These are phyloP conservation scores for Melanotaenia nigrans DNA, from an alignment of 2,797 vertebrate genomes.

Conservation along the genomic window DNA sequence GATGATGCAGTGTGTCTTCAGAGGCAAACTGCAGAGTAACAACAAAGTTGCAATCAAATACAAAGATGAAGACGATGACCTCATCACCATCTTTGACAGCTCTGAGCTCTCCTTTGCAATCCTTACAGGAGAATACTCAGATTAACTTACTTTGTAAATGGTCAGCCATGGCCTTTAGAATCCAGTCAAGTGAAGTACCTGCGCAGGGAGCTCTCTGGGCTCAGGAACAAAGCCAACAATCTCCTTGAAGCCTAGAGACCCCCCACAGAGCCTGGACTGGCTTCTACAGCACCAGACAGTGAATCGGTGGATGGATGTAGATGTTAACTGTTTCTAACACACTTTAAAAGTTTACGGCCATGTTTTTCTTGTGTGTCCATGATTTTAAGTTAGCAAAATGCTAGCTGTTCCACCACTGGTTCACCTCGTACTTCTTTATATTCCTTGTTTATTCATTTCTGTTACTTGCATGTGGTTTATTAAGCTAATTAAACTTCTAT, in stretches of 20 bases:
- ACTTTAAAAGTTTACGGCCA: too few relatives aligned
- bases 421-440: background rate
- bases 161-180: constrained; percentile 96
- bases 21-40: too few relatives aligned
- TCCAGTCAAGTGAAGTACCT: constrained; percentile 98
- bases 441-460: background rate
- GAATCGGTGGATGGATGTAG: constrained; percentile 84
- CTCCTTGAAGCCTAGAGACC: constrained; percentile 96
- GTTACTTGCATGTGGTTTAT: background rate
- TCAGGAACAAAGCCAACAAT: constrained; percentile 98
- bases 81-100: too few relatives aligned
- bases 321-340: too few relatives aligned
- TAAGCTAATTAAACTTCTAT: background rate
- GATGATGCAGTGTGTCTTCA: too few relatives aligned
- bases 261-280: constrained; percentile 88
- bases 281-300: constrained; percentile 85
- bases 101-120: too few relatives aligned
- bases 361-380: too few relatives aligned
- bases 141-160: constrained; percentile 83
- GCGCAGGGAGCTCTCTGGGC: constrained; percentile 96
- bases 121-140: too few relatives aligned
- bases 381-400: background rate
- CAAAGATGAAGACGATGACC: too few relatives aligned
- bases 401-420: background rate
- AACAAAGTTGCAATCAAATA: too few relatives aligned